Base-by-base conservation (phyloP, 2,113 vertebrate species). In the Apeltes quadracus region DNA sequence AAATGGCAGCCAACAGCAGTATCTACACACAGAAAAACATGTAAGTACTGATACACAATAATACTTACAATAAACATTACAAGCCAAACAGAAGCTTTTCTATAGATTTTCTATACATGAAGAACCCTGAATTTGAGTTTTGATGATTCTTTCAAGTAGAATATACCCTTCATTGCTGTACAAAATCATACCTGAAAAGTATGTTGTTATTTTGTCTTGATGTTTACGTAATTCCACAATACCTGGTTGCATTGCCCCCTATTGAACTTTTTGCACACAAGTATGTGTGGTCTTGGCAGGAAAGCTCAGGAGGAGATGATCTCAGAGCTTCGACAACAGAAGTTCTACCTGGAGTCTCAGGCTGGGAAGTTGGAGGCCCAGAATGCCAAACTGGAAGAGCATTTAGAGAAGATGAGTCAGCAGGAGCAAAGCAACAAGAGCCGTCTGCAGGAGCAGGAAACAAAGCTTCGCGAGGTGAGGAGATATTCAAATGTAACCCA, bases 261-360 rank as follows among this genome's bases (percentile, higher is more conserved):
- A 18, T 72, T 58, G 23, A 70, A 36, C 18, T 4, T n/a, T n/a
- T 61, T 69, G 43, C 46, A 29, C 34, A 51, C 25, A n/a, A 48
- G 22, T 75, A 14, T 74, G 54, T 76, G 41, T 80, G 73, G 16
- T 53, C 12, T 54, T 64, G 68, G 74, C 85, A 99, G 98, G 96
- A 99, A 99, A 96, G 97, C 98, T 76, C 98, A 99, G 83, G 98
- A 99, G 83, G 98, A 99, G 88, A 99, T 99, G 98, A 98, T 99
- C 88, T 98, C 97, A 61, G 98, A 99, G 88, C 96, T 99, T 61
- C 95, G 98, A 57, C 98, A 99, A 84, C 98, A 99, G 93, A 99
- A 99, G 89, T 99, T 99, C 92, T 99, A 99, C 90, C 90, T 99
- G 91, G 98, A 99, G 89, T 97, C 97, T 4, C 98, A 99, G 89